Evolutionary conservation across 2,797 vertebrate genomes (phyloP).

Genomic region (Antrozous pallidus): DNA sequence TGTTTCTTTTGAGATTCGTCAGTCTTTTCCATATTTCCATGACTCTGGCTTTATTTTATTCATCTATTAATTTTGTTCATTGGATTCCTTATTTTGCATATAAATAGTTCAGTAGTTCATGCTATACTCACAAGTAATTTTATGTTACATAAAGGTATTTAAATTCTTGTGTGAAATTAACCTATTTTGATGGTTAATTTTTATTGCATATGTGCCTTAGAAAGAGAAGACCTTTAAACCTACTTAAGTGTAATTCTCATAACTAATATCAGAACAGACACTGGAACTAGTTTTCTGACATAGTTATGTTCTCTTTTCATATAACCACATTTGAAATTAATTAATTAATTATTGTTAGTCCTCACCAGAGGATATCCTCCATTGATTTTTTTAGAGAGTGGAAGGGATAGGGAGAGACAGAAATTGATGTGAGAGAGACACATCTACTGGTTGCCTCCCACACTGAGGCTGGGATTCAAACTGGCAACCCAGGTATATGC

Average conservation of each 20-base stretch:
- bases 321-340: neutral
- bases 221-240: conserved; percentile 15
- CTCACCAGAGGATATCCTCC: too few relatives aligned
- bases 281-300: neutral
- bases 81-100: neutral
- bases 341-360: too few relatives aligned
- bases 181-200: neutral
- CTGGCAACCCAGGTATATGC: too few relatives aligned
- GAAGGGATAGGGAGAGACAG: too few relatives aligned
- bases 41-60: too few relatives aligned
- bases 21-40: too few relatives aligned
- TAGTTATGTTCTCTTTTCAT: neutral
- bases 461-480: too few relatives aligned
- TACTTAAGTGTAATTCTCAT: neutral
- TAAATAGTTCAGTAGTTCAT: conserved; percentile 4
- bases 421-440: too few relatives aligned
- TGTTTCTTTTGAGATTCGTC: too few relatives aligned
- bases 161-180: neutral
- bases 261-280: conserved; percentile 5
- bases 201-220: neutral
- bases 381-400: too few relatives aligned
- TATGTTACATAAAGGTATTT: conserved; percentile 8
- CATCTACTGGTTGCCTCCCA: too few relatives aligned
- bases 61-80: too few relatives aligned
- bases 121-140: neutral